Base-by-base conservation (phyloP, 2,113 vertebrate genomes). In the Halcyon senegalensis region DNA sequence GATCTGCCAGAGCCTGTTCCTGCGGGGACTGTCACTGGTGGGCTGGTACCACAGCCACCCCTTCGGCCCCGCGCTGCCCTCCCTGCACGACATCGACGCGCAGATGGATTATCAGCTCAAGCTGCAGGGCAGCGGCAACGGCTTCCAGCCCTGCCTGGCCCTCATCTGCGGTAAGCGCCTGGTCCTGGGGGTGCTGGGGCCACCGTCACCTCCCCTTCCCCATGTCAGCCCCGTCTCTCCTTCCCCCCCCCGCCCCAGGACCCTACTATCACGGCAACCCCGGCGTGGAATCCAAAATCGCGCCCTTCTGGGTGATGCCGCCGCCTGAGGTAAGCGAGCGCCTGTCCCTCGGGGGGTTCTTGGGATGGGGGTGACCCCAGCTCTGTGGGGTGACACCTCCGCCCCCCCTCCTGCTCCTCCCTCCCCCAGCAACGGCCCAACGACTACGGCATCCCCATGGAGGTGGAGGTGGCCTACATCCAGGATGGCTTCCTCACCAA, bases 21-120 rank as follows among this genome's bases (percentile, higher is more conserved):
- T 99, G 97, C 98, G 99, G 3, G 99, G 99, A 18, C 98, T 99
- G 76, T 99, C 99, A 9, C 95, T 99, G 97, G 99, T 99, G 93
- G 99, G 99, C 21, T 99, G 99, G 99, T 99, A 99, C 97, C 99
- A 99, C 98, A 99, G 99, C 96, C 99, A 99, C 97, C 99, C 99
- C 0, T 98, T 99, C 37, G 98, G 98, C 86, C 99, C 99, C 0
- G 99, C 99, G 15, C 97, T 99, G 87, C 99, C 99, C 0, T 99
- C 99, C 2, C 98, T 99, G 95, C 99, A 99, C 96, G 99, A 99
- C 98, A 99, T 99, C 18, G 99, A 99, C 19, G 97, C 98, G 1
- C 99, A 99, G 97, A 99, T 99, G 99, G 99, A 99, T 69, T 99
- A 99, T 53, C 99, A 99, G 98, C 98, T 99, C 72, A 98, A 98